phyloP scores from a whole-genome alignment of 2,888 invertebrate genomes.

The Oscheius sp. region DNA sequence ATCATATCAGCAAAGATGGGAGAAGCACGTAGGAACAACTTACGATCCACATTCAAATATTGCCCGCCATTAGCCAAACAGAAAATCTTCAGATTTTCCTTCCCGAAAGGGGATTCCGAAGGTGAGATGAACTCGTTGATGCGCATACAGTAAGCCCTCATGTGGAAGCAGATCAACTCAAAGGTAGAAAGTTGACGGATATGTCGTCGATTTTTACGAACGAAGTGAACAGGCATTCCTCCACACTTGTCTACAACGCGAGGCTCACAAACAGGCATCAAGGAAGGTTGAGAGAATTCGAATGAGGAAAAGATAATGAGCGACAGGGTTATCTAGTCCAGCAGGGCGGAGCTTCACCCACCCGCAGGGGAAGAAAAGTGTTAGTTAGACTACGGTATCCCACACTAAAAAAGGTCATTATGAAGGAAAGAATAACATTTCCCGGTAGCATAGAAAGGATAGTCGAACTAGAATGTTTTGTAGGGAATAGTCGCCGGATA shows the following conservation, averaged over 20 bases:
- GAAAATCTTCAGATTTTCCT: constrained; percentile 14
- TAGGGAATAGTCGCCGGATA: no score
- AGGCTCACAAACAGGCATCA: neutral
- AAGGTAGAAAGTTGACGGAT: neutral
- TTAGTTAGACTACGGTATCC: no score
- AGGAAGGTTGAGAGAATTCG: neutral
- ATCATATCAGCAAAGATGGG: constrained; percentile 17
- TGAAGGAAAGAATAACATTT: no score
- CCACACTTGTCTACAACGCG: neutral
- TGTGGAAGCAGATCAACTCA: constrained; percentile 6
- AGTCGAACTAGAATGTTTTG: no score
- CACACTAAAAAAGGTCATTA: no score
- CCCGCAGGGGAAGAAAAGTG: no score
- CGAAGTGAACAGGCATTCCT: neutral
- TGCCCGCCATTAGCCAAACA: constrained; percentile 21
- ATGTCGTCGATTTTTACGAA: neutral
- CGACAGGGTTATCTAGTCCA: no score
- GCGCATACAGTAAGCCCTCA: constrained; percentile 1
- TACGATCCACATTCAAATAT: constrained; percentile 17
- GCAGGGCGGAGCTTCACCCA: no score
- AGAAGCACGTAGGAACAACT: constrained; percentile 7
- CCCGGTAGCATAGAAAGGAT: no score
- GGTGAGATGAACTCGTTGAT: neutral
- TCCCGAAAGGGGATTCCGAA: neutral
- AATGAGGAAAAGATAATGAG: no score